These are phyloP conservation scores for Phengaris arion DNA, from an alignment of 2,888 invertebrate genomes.

Conservation along the genomic window DNA sequence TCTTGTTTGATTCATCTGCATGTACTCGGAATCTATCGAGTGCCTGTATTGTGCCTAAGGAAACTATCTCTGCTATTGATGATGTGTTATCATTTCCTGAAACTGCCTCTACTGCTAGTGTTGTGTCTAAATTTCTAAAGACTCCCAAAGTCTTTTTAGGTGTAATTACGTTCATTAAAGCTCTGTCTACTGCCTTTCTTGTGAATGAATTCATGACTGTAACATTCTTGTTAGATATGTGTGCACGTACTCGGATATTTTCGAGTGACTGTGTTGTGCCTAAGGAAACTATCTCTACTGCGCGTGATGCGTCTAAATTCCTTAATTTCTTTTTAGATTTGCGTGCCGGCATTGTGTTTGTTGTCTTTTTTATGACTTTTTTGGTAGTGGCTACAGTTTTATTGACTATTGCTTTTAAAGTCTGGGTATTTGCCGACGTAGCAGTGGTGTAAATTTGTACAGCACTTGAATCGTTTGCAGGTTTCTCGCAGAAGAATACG, in stretches of 20 bases:
- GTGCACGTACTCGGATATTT: not conserved
- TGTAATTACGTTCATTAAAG: not conserved
- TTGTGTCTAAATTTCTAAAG: not conserved
- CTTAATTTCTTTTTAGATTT: not conserved
- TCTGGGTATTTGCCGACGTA: not conserved
- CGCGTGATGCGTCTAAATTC: not conserved
- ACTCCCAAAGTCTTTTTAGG: not conserved
- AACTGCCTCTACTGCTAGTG: not conserved
- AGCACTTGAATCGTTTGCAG: constrained; percentile 35
- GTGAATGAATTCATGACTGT: not conserved
- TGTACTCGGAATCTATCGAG: not conserved
- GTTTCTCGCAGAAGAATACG: constrained; percentile 56
- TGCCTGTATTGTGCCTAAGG: not conserved
- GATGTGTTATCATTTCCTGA: too few species aligned
- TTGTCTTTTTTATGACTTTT: not conserved
- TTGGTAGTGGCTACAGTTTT: not conserved
- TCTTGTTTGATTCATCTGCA: not conserved
- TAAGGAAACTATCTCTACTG: not conserved
- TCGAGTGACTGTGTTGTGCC: not conserved
- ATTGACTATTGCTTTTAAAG: not conserved
- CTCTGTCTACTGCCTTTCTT: not conserved
- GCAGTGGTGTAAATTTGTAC: not conserved
- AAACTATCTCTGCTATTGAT: too few species aligned
- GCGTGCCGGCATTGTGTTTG: too few species aligned
- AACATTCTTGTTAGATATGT: not conserved